A percentile compares a stretch with the other conserved stretches of the same genome.
Conservation (phyloP, 2,113 vertebrate genomes). For the Prunella himalayana region DNA sequence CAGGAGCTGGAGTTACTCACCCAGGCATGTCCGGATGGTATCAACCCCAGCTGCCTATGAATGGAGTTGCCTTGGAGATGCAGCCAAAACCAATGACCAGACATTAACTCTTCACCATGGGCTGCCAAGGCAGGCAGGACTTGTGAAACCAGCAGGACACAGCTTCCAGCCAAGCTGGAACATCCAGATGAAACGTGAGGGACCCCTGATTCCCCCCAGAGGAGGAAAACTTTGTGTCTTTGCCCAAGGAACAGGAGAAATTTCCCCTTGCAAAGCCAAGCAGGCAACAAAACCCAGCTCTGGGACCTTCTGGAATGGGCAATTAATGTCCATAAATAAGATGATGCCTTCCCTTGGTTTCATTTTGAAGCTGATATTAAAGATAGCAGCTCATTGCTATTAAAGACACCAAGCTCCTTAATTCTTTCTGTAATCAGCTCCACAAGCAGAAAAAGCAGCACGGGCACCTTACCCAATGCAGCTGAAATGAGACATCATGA, state of each 20-base stretch:
- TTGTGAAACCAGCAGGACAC: neutral
- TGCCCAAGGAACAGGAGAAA: neutral
- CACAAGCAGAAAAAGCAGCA: conserved; percentile 1
- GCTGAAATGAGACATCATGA: neutral
- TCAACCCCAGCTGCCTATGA: neutral
- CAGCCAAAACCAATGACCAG: conserved; percentile 59
- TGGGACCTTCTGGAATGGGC: neutral
- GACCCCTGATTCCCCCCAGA: fast-evolving
- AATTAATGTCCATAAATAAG: neutral
- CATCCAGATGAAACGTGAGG: fast-evolving
- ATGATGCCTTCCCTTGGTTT: neutral
- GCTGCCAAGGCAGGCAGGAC: conserved; percentile 39
- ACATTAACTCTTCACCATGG: conserved; percentile 30
- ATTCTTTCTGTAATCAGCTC: neutral
- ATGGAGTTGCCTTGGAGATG: conserved; percentile 60
- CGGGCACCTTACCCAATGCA: neutral
- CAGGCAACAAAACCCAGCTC: neutral
- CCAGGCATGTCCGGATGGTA: conserved; percentile 43
- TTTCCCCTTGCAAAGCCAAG: neutral
- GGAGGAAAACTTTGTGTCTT: neutral
- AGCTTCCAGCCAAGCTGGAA: neutral
- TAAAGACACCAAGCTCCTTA: neutral
- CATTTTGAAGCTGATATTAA: neutral
- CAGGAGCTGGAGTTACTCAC: conserved; percentile 37
- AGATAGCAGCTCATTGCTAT: neutral